Percentiles rank a stretch among this genome's conserved stretches.
Evolutionary conservation across 2,113 vertebrate species (phyloP).

Genomic region (Epinephelus moara): DNA sequence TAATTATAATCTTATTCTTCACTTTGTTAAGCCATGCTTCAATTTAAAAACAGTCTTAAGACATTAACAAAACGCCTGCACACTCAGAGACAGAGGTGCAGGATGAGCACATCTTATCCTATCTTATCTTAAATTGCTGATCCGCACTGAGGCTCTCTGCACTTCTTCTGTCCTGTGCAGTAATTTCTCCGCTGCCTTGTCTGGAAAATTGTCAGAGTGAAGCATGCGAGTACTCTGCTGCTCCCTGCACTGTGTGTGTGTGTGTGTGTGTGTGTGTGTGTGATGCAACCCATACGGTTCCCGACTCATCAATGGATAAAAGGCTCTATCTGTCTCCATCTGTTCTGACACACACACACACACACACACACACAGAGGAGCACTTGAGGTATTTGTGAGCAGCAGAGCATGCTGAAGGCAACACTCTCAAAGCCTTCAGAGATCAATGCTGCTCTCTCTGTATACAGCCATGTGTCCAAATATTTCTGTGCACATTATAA

Average conservation of each 20-base stretch:
- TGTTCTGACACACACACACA: constrained; percentile 45
- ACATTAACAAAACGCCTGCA: constrained; percentile 35
- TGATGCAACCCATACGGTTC: constrained; percentile 38
- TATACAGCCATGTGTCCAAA: constrained; percentile 11
- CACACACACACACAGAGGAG: constrained; percentile 17
- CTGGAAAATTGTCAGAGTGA: constrained; percentile 50
- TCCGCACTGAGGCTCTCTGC: constrained; percentile 44
- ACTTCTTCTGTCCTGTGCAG: constrained; percentile 42
- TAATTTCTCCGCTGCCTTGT: constrained; percentile 41
- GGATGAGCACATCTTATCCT: constrained; percentile 37
- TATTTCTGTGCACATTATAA: background rate
- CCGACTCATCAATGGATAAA: constrained; percentile 70
- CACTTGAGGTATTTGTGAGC: constrained; percentile 48
- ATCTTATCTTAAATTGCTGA: constrained; percentile 69
- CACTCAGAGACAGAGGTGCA: constrained; percentile 31
- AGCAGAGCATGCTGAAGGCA: constrained; percentile 55
- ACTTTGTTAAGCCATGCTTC: constrained; percentile 44
- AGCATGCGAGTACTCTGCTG: constrained; percentile 34
- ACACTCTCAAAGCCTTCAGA: constrained; percentile 43
- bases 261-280: constrained; percentile 15
- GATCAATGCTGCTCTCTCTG: constrained; percentile 27
- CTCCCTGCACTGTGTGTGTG: constrained; percentile 25
- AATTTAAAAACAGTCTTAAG: constrained; percentile 39
- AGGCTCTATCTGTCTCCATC: constrained; percentile 71
- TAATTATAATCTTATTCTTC: constrained; percentile 49